Percentiles rank a stretch among this genome's conserved stretches.
Evolutionary conservation across 2,888 invertebrate genomes (phyloP).

Genomic region (Sesia bembeciformis): DNA sequence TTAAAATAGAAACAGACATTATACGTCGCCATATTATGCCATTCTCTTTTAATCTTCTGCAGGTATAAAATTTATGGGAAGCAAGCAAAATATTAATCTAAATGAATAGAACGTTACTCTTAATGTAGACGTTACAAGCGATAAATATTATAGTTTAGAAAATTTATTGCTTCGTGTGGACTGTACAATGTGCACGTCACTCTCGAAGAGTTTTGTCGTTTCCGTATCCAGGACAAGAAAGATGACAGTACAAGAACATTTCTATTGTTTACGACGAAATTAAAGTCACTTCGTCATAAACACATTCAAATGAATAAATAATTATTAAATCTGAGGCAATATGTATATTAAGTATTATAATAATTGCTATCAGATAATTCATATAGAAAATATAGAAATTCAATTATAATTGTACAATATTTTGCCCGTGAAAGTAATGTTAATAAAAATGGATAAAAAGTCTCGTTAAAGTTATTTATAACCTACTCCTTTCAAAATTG

Average conservation of each 20-base stretch:
- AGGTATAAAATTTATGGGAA: no score
- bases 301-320: background rate
- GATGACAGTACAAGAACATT: background rate
- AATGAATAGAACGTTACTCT: conserved; percentile 16
- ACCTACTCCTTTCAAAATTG: conserved; percentile 14
- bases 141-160: conserved; percentile 15
- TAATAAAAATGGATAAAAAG: no score
- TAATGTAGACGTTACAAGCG: conserved; percentile 16
- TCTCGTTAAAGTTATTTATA: background rate
- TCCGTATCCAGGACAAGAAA: background rate
- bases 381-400: no score
- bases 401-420: no score
- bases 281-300: background rate
- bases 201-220: conserved; percentile 3
- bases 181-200: conserved; percentile 9
- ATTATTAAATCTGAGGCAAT: background rate
- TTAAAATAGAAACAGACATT: no score
- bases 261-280: background rate
- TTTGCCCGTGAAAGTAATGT: no score
- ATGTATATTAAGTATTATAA: no score
- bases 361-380: no score
- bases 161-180: conserved; percentile 15
- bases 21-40: no score
- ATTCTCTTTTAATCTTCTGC: no score
- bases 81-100: no score